Conservation (phyloP, 2,797 vertebrate species). For the Sebastolobus alascanus region DNA sequence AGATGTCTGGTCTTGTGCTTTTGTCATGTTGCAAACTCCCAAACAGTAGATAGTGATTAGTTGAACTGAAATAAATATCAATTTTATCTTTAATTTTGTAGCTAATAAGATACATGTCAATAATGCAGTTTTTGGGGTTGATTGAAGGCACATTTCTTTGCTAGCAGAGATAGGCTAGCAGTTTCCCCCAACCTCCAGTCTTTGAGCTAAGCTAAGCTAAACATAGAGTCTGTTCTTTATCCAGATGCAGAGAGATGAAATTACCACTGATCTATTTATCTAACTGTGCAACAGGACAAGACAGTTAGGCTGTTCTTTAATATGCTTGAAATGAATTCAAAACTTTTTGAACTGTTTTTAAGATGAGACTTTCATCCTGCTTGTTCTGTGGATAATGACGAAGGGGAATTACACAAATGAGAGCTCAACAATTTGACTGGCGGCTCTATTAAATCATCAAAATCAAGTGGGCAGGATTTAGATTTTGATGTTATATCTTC, state of each 20-base stretch:
- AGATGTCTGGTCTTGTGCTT: background rate
- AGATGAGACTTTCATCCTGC: background rate
- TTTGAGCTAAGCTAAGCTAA: slow-evolving; percentile 7
- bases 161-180: background rate
- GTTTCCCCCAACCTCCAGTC: background rate
- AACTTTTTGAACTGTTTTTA: background rate
- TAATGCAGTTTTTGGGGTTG: background rate
- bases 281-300: background rate
- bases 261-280: background rate
- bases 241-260: background rate
- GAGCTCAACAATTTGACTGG: background rate
- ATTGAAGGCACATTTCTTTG: background rate
- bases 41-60: background rate
- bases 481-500: slow-evolving; percentile 1
- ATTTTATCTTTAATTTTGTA: background rate
- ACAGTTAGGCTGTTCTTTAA: background rate
- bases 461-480: background rate
- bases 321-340: background rate
- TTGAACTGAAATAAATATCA: background rate
- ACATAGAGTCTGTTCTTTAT: slow-evolving; percentile 4
- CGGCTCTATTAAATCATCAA: background rate
- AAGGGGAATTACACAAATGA: slow-evolving; percentile 7
- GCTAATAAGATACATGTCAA: background rate
- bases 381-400: background rate
- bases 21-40: slow-evolving; percentile 9